Evolutionary conservation across 2,888 invertebrate genomes (phyloP), one percentile per base, ranked within the genome.

Genomic region (Lymantria dispar): DNA sequence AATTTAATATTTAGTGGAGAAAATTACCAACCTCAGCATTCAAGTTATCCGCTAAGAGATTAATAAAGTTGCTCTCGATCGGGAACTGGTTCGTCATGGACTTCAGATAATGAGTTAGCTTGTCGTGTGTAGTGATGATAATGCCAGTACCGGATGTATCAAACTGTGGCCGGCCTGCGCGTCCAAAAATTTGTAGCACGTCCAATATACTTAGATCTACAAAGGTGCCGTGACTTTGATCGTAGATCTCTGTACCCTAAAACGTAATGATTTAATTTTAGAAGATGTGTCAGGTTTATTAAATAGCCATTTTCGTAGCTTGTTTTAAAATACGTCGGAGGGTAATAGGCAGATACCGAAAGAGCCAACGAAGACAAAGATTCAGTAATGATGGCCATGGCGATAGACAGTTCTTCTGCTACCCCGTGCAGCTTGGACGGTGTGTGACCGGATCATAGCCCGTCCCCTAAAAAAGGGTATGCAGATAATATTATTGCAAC

Each of bases 121-220:
- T 98, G 58, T 96, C 96, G 76, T 98, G 96, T 0, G 95, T 91
- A 0, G 99, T 99, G 44, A 99, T 98, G 52, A 99, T 99, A 37
- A 97, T 96, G 38, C 99, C 99, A 37, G 98, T 96, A 7, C 99
- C 99, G 11, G 96, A 96, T 0, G 94, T 96, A 80, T 99, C 99
- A 84, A 96, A 99, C 86, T 99, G 99, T 0, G 99, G 99, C 1
- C 99, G 94, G 5, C 99, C 99, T 5, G 99, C 99, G 50, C 99
- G 95, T 38, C 99, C 99, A 87, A 99, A 99, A 71, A 99, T 99
- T 92, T 99, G 99, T 45, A 98, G 92, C 40, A 99, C 99, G 83
- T 99, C 99, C 57, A 99, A 91, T 68, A 99, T 98, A 51, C 98
- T 98, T 41, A 99, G 92, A 80, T 99, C 98, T 0, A 99, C 95